Conservation (phyloP, 2,888 invertebrate species). For the Meandrusa payeni region DNA sequence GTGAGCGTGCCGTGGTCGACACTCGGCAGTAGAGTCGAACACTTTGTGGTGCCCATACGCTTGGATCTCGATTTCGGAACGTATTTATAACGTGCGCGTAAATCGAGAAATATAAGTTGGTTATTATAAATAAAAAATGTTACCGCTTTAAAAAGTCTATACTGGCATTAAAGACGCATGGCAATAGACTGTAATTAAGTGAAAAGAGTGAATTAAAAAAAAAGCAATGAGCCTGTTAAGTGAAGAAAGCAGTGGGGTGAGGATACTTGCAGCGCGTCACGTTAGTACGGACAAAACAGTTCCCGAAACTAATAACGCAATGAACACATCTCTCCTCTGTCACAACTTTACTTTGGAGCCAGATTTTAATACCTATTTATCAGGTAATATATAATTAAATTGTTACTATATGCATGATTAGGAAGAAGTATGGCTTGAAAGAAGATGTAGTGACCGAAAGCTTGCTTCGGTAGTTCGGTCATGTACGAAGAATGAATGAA, state of each 20-base stretch:
- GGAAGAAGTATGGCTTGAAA: too few relatives aligned
- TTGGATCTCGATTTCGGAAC: constrained; percentile 12
- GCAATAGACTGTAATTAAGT: constrained; percentile 8
- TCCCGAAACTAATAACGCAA: constrained; percentile 46
- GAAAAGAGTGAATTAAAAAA: constrained; percentile 6
- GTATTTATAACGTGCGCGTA: constrained; percentile 11
- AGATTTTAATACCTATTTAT: constrained; percentile 57
- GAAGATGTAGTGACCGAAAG: too few relatives aligned
- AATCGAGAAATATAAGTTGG: constrained; percentile 13
- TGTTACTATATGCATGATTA: too few relatives aligned
- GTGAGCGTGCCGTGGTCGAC: constrained; percentile 58
- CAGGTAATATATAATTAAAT: constrained; percentile 48
- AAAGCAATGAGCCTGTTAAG: constrained; percentile 55
- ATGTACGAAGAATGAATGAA: too few relatives aligned
- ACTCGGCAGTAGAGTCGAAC: constrained; percentile 30
- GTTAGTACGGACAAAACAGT: constrained; percentile 51
- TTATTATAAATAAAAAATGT: constrained; percentile 10
- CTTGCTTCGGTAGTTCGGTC: too few relatives aligned
- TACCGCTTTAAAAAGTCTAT: constrained; percentile 13
- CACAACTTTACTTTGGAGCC: constrained; percentile 60
- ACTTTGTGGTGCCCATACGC: constrained; percentile 25
- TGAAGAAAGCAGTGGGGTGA: constrained; percentile 48
- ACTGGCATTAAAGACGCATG: too few relatives aligned
- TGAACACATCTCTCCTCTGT: constrained; percentile 64
- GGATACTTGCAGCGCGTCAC: constrained; percentile 53